Base-by-base conservation (phyloP, 2,888 invertebrate genomes). In the Drosophila emarginata region DNA sequence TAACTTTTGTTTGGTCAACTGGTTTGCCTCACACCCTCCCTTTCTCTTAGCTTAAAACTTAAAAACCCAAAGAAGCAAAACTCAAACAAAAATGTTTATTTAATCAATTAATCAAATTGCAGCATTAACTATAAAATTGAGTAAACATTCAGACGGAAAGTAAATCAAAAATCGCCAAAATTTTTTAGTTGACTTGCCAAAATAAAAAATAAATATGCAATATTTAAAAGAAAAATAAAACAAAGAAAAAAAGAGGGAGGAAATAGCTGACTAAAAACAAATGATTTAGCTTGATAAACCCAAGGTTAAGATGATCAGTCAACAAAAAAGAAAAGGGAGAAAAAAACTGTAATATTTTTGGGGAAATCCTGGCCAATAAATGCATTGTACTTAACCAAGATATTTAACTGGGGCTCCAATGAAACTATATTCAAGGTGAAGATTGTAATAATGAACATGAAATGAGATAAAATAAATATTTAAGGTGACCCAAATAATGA, bases 31-130 rank as follows among this genome's bases (percentile, higher is more conserved):
- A 26, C 6, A 4, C 26, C 4, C 26, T 26, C 26, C 6, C 26
- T n/a, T n/a, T 6, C 28, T 28, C 7, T 28, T 1, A 4, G 6
- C 28, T 5, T 6, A 5, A 11, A 18, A 18, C 4, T 11, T 11
- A 32, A 12, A 54, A 12, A 15, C 11, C 15, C 15, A 45, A 23
- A 53, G 4, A 15, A 32, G 15, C 32, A 36, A 36, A 54, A 54
- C 18, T 36, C 12, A 45, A 45, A 45, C 1, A 21, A 45, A 45
- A 15, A 3, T 45, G 40, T 45, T 45, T 45, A 45, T 36, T 54
- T n/a, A 6, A 36, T 74, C 68, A 58, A 81, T 81, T 81, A 81
- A 81, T 87, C 81, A 87, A 87, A 78, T 67, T 53, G 78, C 69
- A 77, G 56, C 54, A 67, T 60, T 54, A 39, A 58, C 36, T 15